Evolutionary conservation across 2,888 invertebrate species (phyloP), one percentile per base, ranked within the genome.

Genomic region (Tipula unca): DNA sequence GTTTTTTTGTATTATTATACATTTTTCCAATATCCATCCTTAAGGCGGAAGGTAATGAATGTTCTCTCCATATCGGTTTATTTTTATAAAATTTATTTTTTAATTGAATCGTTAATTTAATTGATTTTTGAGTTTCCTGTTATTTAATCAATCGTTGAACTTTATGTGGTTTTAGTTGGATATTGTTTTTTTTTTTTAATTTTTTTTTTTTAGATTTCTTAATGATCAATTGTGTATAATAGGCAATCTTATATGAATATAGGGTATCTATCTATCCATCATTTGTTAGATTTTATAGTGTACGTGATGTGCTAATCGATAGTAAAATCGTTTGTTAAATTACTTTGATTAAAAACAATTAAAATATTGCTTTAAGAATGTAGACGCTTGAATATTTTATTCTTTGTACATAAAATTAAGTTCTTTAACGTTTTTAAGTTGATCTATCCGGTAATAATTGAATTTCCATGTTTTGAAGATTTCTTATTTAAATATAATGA

Each of bases 21-120:
- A 25, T 25, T 69, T 69, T 69, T 25, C 69, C 10, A 25, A 25
- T 69, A 69, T 25, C 69, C 69, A 69, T 69, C 69, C 25, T 69
- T 25, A 69, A 69, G 25, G 69, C 69, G 69, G 69, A 69, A 69
- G 69, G 69, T 69, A 69, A 13, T 4, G 8, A 42, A 48, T 69
- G 3, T 69, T 25, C 25, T 25, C 69, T 69, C 10, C 13, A 39
- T 39, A 69, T 69, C 8, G 48, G 25, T 69, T 25, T 25, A 69
- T 69, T 69, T 69, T 69, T 69, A 17, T 32, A 48, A 48, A 3
- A 17, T 17, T 17, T n/a, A n/a, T 48, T 48, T 13, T 69, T 69
- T 69, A 69, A 69, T 69, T 69, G 69, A 69, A 25, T 69, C 69
- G 69, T 69, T 69, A 69, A 69, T 69, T 69, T 69, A 69, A 69